A percentile compares a stretch with the other conserved stretches of the same genome.
Evolutionary conservation across 2,113 vertebrate genomes (phyloP).

Genomic region (Lates calcarifer): DNA sequence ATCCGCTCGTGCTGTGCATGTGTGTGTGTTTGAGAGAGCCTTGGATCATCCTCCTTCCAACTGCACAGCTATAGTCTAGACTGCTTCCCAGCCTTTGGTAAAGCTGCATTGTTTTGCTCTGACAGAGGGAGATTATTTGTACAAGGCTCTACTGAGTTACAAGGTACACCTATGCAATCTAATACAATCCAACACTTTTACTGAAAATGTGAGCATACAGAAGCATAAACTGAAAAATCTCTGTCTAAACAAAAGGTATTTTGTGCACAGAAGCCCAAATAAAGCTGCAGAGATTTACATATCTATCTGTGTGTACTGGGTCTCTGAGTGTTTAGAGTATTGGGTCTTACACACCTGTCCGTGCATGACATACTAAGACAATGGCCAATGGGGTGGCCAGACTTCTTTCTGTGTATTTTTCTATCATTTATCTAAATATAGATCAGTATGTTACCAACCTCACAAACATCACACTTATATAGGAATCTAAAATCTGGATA

Average conservation of each 20-base stretch:
- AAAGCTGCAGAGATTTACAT: not conserved
- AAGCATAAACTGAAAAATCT: not conserved
- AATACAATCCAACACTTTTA: not conserved
- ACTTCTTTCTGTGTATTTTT: not conserved
- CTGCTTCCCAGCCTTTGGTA: conserved; percentile 29
- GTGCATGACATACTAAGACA: not conserved
- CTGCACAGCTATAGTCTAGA: conserved; percentile 63
- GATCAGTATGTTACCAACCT: not conserved
- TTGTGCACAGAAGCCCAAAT: not conserved
- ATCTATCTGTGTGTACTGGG: not conserved
- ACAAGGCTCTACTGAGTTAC: not conserved
- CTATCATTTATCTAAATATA: conserved; percentile 12
- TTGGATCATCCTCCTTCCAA: conserved; percentile 44
- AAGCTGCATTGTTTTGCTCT: conserved; percentile 29
- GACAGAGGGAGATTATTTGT: conserved; percentile 34
- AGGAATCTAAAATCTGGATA: conserved; percentile 21
- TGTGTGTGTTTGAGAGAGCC: conserved; percentile 19
- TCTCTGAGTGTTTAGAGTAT: not conserved
- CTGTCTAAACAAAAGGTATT: not conserved
- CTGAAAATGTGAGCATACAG: not conserved
- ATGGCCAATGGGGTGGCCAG: not conserved
- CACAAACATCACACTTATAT: conserved; percentile 11
- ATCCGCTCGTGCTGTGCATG: conserved; percentile 58
- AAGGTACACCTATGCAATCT: not conserved
- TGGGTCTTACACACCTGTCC: too few relatives aligned